Conservation (phyloP, 1,140 invertebrate species). For the Drosophila kepulauana region DNA sequence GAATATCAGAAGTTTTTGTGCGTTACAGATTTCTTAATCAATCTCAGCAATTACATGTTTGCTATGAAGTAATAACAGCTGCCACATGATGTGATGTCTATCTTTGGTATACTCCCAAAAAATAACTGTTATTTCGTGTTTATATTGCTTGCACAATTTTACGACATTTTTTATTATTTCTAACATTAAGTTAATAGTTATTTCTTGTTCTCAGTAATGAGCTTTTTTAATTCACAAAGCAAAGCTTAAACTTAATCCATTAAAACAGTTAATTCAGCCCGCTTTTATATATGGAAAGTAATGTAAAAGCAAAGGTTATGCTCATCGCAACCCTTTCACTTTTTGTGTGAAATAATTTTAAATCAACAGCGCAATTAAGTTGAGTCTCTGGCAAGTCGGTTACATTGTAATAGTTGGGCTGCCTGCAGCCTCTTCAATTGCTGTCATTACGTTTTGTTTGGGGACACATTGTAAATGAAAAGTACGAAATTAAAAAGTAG, state of each 20-base stretch:
- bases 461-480: conserved; percentile 40
- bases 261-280: conserved; percentile 27
- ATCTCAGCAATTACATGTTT: background rate
- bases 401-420: conserved; percentile 23
- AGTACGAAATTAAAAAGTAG: conserved; percentile 18
- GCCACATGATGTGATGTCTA: background rate
- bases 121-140: background rate
- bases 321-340: conserved; percentile 13
- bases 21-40: conserved; percentile 7
- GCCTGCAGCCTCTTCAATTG: conserved; percentile 17
- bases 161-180: conserved; percentile 8
- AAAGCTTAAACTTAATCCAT: conserved; percentile 22
- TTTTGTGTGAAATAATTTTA: conserved; percentile 34
- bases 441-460: conserved; percentile 51
- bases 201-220: conserved; percentile 35
- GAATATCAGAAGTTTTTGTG: background rate
- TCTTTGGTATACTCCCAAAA: background rate
- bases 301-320: conserved; percentile 31
- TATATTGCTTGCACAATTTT: conserved; percentile 1
- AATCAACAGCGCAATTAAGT: conserved; percentile 36
- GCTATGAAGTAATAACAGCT: background rate
- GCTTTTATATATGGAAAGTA: background rate
- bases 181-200: conserved; percentile 11
- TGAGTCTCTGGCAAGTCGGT: conserved; percentile 35
- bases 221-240: background rate